Percentiles rank a stretch among this genome's conserved stretches.
phyloP scores from a whole-genome alignment of 2,888 invertebrate genomes.

The Orthosia cruda region DNA sequence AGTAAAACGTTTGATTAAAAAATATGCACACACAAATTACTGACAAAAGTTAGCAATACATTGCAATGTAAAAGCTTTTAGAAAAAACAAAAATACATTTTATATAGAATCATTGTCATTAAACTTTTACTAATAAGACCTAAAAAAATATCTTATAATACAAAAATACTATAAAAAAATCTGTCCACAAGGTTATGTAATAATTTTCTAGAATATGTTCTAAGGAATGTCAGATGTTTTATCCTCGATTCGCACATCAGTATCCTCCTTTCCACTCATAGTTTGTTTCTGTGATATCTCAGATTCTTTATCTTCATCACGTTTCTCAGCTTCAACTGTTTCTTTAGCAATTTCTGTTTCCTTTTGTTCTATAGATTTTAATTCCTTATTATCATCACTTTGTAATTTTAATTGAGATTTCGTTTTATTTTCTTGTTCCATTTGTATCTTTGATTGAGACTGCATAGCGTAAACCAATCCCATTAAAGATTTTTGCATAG shows the following conservation, averaged over 20 bases:
- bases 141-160: not conserved
- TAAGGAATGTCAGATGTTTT: not conserved
- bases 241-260: conserved; percentile 1
- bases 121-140: not conserved
- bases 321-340: not conserved
- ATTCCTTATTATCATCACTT: conserved; percentile 2
- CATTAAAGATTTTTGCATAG: conserved; percentile 58
- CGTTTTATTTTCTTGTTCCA: conserved; percentile 15
- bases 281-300: conserved; percentile 9
- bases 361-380: conserved; percentile 15
- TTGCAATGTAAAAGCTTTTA: not conserved
- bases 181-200: not conserved
- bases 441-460: conserved; percentile 15
- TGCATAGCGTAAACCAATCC: conserved; percentile 33
- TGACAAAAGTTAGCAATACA: not conserved
- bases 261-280: not conserved
- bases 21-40: not conserved
- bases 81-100: not conserved
- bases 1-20: not conserved
- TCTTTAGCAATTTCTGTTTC: not conserved
- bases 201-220: not conserved
- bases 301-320: conserved; percentile 4
- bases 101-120: not conserved
- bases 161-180: not conserved
- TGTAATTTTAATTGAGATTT: conserved; percentile 26